Evolutionary conservation across 2,797 vertebrate genomes (phyloP).

Genomic region (Acrossocheilus wenchowensis): DNA sequence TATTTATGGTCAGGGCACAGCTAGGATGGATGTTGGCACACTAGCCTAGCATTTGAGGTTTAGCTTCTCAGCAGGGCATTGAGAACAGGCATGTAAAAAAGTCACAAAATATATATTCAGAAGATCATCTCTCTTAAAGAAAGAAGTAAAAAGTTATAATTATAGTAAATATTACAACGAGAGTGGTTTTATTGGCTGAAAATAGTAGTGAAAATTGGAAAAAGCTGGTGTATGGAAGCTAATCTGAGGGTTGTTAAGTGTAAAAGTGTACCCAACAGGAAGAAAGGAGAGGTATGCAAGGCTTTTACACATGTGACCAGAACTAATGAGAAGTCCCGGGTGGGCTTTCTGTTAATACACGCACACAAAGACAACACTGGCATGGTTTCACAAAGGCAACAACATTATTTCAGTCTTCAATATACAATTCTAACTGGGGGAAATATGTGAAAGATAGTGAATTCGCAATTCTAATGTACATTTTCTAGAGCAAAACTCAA

Average conservation of each 20-base stretch:
- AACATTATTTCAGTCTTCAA: constrained; percentile 9
- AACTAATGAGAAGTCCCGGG: constrained; percentile 44
- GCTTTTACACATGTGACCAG: constrained; percentile 45
- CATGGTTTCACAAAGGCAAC: background rate
- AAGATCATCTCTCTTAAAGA: constrained; percentile 22
- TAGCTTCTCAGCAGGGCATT: constrained; percentile 34
- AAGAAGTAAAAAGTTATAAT: background rate
- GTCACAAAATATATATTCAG: constrained; percentile 16
- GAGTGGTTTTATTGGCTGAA: constrained; percentile 4
- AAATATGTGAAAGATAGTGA: background rate
- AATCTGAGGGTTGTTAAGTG: background rate
- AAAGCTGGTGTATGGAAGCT: background rate
- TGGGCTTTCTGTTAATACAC: constrained; percentile 30
- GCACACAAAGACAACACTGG: constrained; percentile 5
- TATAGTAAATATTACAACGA: background rate
- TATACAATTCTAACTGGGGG: background rate
- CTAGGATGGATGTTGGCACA: constrained; percentile 40
- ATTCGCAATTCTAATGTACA: background rate
- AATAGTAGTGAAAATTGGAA: background rate
- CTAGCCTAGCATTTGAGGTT: constrained; percentile 42
- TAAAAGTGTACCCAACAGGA: constrained; percentile 17
- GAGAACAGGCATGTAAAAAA: constrained; percentile 10
- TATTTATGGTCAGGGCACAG: constrained; percentile 58
- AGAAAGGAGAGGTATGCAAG: constrained; percentile 42
- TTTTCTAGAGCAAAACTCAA: too few relatives aligned